These are phyloP conservation scores for Pseudochaenichthys georgianus DNA, from an alignment of 2,797 vertebrate species.

Conservation along the genomic window DNA sequence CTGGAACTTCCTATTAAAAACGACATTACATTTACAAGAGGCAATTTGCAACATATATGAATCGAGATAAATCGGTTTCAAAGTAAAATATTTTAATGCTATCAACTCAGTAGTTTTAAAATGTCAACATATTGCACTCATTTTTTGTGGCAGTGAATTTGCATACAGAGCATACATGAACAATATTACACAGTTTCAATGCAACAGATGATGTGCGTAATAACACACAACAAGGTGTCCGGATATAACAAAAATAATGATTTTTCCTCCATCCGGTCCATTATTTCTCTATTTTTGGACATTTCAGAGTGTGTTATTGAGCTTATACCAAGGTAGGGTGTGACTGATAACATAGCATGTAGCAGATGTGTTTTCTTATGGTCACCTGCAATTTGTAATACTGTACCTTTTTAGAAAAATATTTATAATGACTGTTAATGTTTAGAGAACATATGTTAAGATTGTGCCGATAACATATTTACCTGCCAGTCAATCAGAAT, in stretches of 20 bases:
- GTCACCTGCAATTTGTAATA: constrained; percentile 36
- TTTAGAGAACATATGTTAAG: neutral
- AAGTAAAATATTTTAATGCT: neutral
- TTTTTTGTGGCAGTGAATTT: neutral
- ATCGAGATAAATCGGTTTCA: neutral
- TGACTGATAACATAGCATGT: constrained; percentile 4
- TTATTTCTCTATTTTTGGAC: constrained; percentile 25
- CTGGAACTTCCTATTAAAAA: neutral
- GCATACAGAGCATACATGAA: constrained; percentile 28
- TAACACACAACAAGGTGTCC: constrained; percentile 20
- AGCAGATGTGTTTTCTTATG: neutral
- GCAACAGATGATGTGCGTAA: constrained; percentile 43
- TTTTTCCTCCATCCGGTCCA: constrained; percentile 1
- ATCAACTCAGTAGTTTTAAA: neutral
- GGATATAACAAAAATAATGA: constrained; percentile 8
- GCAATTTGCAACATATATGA: neutral
- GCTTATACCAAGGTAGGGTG: constrained; percentile 18
- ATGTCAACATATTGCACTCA: neutral
- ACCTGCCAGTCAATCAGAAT: constrained; percentile 22
- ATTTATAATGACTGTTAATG: constrained; percentile 13
- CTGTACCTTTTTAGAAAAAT: constrained; percentile 51
- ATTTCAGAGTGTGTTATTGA: constrained; percentile 33
- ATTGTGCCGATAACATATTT: neutral
- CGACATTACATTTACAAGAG: neutral
- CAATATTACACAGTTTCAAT: constrained; percentile 42